Percentiles rank a stretch among this genome's conserved stretches.
phyloP scores from a whole-genome alignment of 2,797 vertebrate genomes.

The Brotula barbata region DNA sequence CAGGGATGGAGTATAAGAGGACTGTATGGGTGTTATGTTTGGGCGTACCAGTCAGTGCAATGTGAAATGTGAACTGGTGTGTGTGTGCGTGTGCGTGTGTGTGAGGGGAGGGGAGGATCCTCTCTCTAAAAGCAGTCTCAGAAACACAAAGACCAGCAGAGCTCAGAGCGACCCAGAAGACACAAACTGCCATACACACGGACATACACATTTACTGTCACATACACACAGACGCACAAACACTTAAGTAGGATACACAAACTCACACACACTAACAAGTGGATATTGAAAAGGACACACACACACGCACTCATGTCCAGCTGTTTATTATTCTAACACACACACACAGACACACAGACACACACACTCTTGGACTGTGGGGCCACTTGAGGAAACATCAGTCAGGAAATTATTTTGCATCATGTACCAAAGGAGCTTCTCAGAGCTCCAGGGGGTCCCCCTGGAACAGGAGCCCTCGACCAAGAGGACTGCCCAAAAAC shows the following conservation, averaged over 20 bases:
- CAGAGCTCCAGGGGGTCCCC: conserved; percentile 29
- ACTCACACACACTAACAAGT: conserved; percentile 20
- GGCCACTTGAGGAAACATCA: conserved; percentile 37
- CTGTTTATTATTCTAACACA: conserved; percentile 5
- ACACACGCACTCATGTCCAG: conserved; percentile 6
- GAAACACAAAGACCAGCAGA: conserved; percentile 35
- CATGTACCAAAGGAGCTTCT: conserved; percentile 57
- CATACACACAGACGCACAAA: conserved; percentile 26
- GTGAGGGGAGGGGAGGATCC: conserved; percentile 61
- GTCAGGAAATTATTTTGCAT: conserved; percentile 49
- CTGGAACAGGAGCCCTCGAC: conserved; percentile 7
- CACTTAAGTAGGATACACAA: conserved; percentile 5
- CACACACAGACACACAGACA: neutral
- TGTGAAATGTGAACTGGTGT: conserved; percentile 47
- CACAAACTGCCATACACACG: conserved; percentile 33
- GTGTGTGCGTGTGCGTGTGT: conserved; percentile 37
- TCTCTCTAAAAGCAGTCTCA: conserved; percentile 55
- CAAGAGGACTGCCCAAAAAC: conserved; percentile 21
- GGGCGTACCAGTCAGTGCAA: conserved; percentile 63
- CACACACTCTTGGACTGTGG: conserved; percentile 33
- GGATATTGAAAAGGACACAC: too few species aligned
- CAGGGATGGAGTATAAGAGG: neutral
- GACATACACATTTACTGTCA: conserved; percentile 19
- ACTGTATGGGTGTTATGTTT: conserved; percentile 2
- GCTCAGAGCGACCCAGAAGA: conserved; percentile 47